phyloP scores from a whole-genome alignment of 2,888 invertebrate species.

The Lasioglossum zephyrum region DNA sequence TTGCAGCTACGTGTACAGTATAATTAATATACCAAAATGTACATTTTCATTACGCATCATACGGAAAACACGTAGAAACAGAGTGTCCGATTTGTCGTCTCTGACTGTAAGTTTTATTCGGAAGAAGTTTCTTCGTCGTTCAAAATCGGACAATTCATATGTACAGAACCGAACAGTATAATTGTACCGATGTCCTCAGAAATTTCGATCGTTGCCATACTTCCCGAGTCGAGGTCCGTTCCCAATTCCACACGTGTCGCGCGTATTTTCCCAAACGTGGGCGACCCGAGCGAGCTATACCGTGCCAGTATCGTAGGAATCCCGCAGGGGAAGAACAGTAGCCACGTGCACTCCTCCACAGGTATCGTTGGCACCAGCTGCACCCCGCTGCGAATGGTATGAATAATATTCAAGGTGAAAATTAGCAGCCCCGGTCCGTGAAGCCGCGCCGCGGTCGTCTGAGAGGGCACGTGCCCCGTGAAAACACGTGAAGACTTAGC shows the following conservation, averaged over 20 bases:
- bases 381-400: slow-evolving; percentile 55
- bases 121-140: too few relatives aligned
- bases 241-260: neutral
- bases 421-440: slow-evolving; percentile 76
- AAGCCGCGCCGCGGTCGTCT: slow-evolving; percentile 53
- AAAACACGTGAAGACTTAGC: slow-evolving; percentile 20
- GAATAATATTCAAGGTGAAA: slow-evolving; percentile 81
- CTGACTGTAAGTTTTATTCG: too few relatives aligned
- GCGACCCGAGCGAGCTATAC: neutral
- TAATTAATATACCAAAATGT: too few relatives aligned
- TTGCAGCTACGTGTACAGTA: too few relatives aligned
- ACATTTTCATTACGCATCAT: too few relatives aligned
- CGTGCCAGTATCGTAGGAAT: neutral
- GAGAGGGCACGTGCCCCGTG: slow-evolving; percentile 66
- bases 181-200: neutral
- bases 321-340: slow-evolving; percentile 26
- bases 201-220: neutral
- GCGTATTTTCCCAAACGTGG: neutral
- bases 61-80: too few relatives aligned
- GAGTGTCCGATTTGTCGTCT: too few relatives aligned
- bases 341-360: slow-evolving; percentile 37
- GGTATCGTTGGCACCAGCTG: slow-evolving; percentile 39
- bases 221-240: neutral
- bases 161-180: neutral
- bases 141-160: too few relatives aligned